phyloP scores from a whole-genome alignment of 92 coral and sea anemone genomes.

The Actinostola sp. region DNA sequence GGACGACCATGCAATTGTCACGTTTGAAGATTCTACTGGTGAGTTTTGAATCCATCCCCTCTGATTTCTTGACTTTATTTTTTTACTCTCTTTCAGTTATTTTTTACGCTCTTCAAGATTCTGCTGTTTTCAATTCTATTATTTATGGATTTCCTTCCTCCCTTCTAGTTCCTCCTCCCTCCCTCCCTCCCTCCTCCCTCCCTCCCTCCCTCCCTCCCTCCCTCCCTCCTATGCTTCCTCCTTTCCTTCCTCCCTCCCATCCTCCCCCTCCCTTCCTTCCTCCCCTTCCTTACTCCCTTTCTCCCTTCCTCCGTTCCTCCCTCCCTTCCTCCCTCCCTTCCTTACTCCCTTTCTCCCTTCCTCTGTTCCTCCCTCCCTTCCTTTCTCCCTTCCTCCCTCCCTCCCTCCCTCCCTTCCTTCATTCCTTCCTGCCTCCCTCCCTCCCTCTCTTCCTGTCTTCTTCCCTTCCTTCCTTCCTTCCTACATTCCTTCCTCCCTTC shows the following conservation, averaged over 20 bases:
- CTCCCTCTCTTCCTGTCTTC: neutral
- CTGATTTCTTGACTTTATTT: too few relatives aligned
- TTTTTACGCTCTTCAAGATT: too few relatives aligned
- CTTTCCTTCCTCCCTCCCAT: neutral
- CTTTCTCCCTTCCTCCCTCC: neutral
- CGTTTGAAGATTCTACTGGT: constrained; percentile 67
- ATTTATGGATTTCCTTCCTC: too few relatives aligned
- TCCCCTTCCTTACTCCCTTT: too few relatives aligned
- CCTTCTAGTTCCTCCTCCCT: too few relatives aligned
- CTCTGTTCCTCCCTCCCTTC: neutral
- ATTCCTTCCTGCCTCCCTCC: neutral
- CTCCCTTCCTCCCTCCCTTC: neutral
- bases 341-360: neutral
- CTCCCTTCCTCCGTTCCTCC: neutral
- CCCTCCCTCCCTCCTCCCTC: too few relatives aligned
- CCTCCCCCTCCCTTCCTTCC: neutral
- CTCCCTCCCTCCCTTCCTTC: neutral
- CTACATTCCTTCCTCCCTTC: neutral
- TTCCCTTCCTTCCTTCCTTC: neutral
- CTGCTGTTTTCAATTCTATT: too few relatives aligned
- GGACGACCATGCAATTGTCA: constrained; percentile 62
- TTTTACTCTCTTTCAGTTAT: too few relatives aligned
- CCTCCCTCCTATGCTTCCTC: too few relatives aligned
- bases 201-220: too few relatives aligned
- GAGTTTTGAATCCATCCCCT: too few relatives aligned